A percentile compares a stretch with the other conserved stretches of the same genome.
phyloP scores from a whole-genome alignment of 2,113 vertebrate species.

The Helogale parvula region DNA sequence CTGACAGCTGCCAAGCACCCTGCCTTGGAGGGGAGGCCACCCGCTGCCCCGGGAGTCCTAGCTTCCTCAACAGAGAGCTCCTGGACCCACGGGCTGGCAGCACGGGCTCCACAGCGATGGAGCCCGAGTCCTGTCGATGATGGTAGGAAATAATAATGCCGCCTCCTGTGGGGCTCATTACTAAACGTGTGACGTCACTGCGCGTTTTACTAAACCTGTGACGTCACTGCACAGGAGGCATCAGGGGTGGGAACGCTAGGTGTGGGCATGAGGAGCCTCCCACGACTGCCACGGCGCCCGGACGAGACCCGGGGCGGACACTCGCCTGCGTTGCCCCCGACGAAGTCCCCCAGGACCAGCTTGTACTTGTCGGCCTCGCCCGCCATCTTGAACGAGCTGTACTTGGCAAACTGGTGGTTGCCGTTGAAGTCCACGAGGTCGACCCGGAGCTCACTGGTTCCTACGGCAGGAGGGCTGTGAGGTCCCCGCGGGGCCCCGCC shows the following conservation, averaged over 20 bases:
- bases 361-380: slow-evolving; percentile 34
- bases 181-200: fast-evolving
- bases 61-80: too few relatives aligned
- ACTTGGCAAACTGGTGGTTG: slow-evolving; percentile 37
- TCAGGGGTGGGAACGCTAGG: fast-evolving
- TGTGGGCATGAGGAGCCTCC: fast-evolving
- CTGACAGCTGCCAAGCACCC: not conserved
- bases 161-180: fast-evolving
- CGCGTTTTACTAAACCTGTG: fast-evolving
- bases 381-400: not conserved
- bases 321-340: not conserved
- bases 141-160: fast-evolving
- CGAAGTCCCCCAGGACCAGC: slow-evolving; percentile 17
- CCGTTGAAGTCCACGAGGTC: slow-evolving; percentile 57
- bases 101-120: fast-evolving
- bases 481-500: not conserved
- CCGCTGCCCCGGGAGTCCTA: fast-evolving
- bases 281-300: not conserved
- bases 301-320: fast-evolving
- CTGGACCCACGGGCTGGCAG: fast-evolving
- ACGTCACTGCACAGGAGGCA: fast-evolving
- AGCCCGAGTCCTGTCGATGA: too few relatives aligned
- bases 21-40: not conserved
- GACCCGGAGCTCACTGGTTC: not conserved
- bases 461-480: not conserved